A percentile compares a stretch with the other conserved stretches of the same genome.
Conservation (phyloP, 2,113 vertebrate genomes). For the Embiotoca jacksoni region DNA sequence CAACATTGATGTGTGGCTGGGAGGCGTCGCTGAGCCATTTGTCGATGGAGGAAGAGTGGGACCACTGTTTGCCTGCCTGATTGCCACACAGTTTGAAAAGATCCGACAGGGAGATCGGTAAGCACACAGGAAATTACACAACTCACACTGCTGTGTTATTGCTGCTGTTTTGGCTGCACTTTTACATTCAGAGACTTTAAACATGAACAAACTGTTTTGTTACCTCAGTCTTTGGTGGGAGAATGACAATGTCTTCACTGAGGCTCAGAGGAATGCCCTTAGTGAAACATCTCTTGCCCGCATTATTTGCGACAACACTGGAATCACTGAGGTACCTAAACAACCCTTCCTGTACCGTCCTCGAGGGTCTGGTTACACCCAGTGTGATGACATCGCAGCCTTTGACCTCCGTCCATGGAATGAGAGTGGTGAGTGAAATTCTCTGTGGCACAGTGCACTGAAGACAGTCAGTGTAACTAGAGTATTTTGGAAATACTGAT, state of each 20-base stretch:
- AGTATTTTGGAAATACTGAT: slow-evolving; percentile 5
- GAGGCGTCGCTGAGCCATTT: slow-evolving; percentile 79
- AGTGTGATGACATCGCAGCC: slow-evolving; percentile 57
- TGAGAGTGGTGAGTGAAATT: slow-evolving; percentile 58
- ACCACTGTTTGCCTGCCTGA: slow-evolving; percentile 83
- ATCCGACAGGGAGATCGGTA: slow-evolving; percentile 77
- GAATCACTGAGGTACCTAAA: slow-evolving; percentile 74
- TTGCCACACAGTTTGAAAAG: slow-evolving; percentile 73
- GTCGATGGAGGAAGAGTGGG: slow-evolving; percentile 83
- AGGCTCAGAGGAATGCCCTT: slow-evolving; percentile 65
- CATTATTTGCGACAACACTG: slow-evolving; percentile 85
- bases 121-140: not conserved
- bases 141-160: not conserved
- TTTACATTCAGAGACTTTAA: not conserved
- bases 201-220: not conserved
- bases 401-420: slow-evolving; percentile 81
- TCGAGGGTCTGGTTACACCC: slow-evolving; percentile 53
- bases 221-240: slow-evolving; percentile 84
- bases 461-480: not conserved
- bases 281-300: slow-evolving; percentile 67
- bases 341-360: slow-evolving; percentile 70
- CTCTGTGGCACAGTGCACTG: not conserved
- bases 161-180: not conserved
- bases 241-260: slow-evolving; percentile 77
- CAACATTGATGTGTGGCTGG: slow-evolving; percentile 83